Percentiles rank a stretch among this genome's conserved stretches.
phyloP scores from a whole-genome alignment of 2,113 vertebrate genomes.

The Myodes glareolus region DNA sequence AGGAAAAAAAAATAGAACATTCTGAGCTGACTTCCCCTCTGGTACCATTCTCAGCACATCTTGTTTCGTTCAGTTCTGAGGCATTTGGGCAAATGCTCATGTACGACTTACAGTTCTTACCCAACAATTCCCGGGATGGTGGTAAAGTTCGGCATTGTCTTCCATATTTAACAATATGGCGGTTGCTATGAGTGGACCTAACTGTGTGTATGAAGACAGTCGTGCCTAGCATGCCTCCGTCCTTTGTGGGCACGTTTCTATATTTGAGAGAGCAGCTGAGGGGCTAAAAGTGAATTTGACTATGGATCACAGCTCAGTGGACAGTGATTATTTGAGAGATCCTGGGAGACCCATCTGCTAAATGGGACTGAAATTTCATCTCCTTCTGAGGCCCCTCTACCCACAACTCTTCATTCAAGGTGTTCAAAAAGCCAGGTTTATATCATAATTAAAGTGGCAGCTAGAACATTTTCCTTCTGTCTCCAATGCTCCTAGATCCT shows the following conservation, averaged over 20 bases:
- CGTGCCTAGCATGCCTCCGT: neutral
- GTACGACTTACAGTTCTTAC: neutral
- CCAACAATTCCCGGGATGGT: neutral
- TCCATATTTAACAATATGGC: neutral
- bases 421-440: neutral
- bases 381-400: neutral
- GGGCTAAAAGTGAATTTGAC: neutral
- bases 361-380: neutral
- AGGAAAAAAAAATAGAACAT: conserved; percentile 47
- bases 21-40: conserved; percentile 60
- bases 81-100: conserved; percentile 21
- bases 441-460: neutral
- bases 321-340: neutral
- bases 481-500: neutral
- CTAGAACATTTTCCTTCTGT: neutral
- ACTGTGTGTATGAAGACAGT: neutral
- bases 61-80: conserved; percentile 13
- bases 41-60: conserved; percentile 35
- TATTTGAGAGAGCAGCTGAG: neutral
- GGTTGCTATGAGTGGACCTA: neutral
- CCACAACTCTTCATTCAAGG: neutral
- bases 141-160: neutral
- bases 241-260: neutral
- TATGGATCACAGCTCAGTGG: neutral
- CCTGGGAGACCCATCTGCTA: neutral